These are phyloP conservation scores for Drosophila macrospina DNA, from an alignment of 2,888 invertebrate genomes.

Conservation along the genomic window DNA sequence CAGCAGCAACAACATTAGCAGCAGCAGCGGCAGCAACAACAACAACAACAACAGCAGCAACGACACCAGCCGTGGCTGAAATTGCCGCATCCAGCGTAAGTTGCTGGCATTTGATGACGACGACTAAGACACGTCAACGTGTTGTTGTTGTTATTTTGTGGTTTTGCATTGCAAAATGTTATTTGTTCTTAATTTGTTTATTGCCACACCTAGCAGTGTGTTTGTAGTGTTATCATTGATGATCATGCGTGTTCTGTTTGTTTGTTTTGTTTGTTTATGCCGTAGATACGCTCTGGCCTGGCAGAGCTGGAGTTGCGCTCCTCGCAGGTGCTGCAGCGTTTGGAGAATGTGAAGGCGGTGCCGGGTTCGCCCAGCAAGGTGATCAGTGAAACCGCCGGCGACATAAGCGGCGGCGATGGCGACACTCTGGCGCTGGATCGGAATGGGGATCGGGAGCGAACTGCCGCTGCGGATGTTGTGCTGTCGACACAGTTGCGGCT, in stretches of 20 bases:
- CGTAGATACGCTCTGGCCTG: slow-evolving; percentile 88
- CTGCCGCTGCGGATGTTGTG: slow-evolving; percentile 28
- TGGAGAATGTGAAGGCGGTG: slow-evolving; percentile 87
- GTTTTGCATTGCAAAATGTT: background rate
- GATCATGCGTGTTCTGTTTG: slow-evolving; percentile 4
- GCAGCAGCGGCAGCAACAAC: slow-evolving; percentile 14
- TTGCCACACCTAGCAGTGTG: background rate
- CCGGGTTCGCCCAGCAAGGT: slow-evolving; percentile 55
- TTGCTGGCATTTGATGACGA: slow-evolving; percentile 67
- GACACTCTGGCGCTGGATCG: slow-evolving; percentile 6
- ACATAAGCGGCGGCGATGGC: slow-evolving; percentile 5
- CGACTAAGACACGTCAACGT: slow-evolving; percentile 54
- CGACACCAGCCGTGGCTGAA: slow-evolving; percentile 81
- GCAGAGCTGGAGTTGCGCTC: slow-evolving; percentile 90
- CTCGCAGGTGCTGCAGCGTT: slow-evolving; percentile 89
- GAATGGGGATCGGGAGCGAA: slow-evolving; percentile 10
- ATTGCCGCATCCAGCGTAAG: slow-evolving; percentile 85
- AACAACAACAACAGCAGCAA: slow-evolving; percentile 23
- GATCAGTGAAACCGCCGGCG: slow-evolving; percentile 4
- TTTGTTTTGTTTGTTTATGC: slow-evolving; percentile 40
- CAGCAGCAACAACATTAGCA: slow-evolving; percentile 26
- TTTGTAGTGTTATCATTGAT: slow-evolving; percentile 6
- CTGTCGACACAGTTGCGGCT: slow-evolving; percentile 85
- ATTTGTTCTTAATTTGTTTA: too few relatives aligned
- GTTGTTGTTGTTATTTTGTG: slow-evolving; percentile 10